Conservation (phyloP, 2,797 vertebrate genomes). For the Hybognathus amarus region DNA sequence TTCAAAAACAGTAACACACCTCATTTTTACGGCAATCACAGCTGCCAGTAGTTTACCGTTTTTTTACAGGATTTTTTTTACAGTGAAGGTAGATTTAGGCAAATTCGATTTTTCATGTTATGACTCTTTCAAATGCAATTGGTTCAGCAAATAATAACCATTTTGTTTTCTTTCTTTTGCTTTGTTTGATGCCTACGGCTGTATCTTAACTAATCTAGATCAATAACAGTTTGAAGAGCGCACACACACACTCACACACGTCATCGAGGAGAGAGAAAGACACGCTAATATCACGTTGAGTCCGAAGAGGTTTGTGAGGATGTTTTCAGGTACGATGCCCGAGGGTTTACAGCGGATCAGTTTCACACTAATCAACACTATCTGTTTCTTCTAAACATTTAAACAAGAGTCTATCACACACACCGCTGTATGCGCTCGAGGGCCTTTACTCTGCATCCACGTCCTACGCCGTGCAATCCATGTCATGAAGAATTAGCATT, state of each 20-base stretch:
- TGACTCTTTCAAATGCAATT: neutral
- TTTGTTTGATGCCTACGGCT: slow-evolving; percentile 4
- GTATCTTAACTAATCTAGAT: slow-evolving; percentile 37
- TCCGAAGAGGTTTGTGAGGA: slow-evolving; percentile 9
- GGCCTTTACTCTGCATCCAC: neutral
- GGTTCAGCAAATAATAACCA: neutral
- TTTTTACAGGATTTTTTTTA: too few relatives aligned
- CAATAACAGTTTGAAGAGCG: slow-evolving; percentile 25
- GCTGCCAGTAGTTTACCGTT: too few relatives aligned
- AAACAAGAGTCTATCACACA: neutral
- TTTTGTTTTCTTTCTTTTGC: slow-evolving; percentile 15
- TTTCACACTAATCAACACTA: slow-evolving; percentile 38
- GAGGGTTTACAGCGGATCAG: slow-evolving; percentile 20
- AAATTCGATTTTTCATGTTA: neutral
- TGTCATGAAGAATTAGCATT: neutral
- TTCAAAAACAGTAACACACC: too few relatives aligned
- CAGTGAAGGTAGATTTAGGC: neutral
- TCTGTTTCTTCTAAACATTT: neutral
- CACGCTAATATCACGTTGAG: neutral
- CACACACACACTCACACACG: neutral
- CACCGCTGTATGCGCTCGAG: neutral
- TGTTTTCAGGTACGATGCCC: slow-evolving; percentile 37
- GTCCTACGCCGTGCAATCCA: neutral
- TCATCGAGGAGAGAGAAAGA: slow-evolving; percentile 13
- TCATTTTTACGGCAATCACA: too few relatives aligned